A percentile compares a stretch with the other conserved stretches of the same genome.
Conservation (phyloP, 2,797 vertebrate species). For the Sphenodon punctatus region DNA sequence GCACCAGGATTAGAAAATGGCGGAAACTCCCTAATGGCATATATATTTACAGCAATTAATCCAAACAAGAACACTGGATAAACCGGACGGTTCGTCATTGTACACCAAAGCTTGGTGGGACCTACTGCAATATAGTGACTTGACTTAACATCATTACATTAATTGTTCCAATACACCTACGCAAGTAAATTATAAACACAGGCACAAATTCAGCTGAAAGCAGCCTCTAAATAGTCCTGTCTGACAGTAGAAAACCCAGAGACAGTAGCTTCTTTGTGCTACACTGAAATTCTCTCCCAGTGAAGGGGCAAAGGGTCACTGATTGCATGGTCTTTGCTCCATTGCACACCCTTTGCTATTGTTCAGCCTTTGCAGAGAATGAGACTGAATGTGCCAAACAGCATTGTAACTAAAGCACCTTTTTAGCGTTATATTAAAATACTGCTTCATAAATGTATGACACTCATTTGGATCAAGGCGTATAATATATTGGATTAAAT, state of each 20-base stretch:
- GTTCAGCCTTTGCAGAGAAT: slow-evolving; percentile 1
- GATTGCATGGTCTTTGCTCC: slow-evolving; percentile 56
- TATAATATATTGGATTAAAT: fast-evolving
- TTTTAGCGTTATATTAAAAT: neutral
- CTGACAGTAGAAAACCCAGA: slow-evolving; percentile 42
- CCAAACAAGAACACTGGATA: neutral
- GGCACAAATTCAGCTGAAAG: neutral
- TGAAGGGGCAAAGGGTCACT: slow-evolving; percentile 32
- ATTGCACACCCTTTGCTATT: slow-evolving; percentile 46
- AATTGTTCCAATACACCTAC: neutral
- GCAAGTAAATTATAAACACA: neutral
- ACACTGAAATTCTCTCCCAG: slow-evolving; percentile 12
- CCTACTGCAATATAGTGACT: neutral
- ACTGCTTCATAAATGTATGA: slow-evolving; percentile 16
- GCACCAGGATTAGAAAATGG: neutral
- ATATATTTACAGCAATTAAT: neutral
- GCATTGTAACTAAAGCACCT: neutral
- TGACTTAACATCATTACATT: fast-evolving
- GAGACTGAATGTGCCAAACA: neutral
- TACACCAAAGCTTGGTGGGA: fast-evolving
- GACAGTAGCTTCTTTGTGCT: slow-evolving; percentile 62
- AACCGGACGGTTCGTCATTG: neutral
- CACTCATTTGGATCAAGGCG: neutral
- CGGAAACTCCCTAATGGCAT: neutral
- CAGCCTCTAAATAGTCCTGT: neutral